phyloP scores from a whole-genome alignment of 2,113 vertebrate species.

The Seriola quinqueradiata region DNA sequence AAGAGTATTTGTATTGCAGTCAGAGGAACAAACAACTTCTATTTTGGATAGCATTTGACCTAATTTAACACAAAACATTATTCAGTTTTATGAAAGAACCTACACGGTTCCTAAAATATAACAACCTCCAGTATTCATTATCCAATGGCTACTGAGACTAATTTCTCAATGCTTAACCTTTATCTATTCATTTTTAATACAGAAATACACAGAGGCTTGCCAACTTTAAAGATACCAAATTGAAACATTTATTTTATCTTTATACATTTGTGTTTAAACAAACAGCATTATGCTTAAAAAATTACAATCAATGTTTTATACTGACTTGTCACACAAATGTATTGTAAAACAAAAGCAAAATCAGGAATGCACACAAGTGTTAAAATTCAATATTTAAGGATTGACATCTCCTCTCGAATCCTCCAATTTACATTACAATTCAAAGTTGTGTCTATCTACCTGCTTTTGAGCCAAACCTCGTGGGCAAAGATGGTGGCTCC shows the following conservation, averaged over 20 bases:
- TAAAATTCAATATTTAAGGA: conserved; percentile 76
- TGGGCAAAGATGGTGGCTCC: conserved; percentile 56
- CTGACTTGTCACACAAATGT: conserved; percentile 73
- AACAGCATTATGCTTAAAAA: conserved; percentile 77
- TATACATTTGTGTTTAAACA: conserved; percentile 72
- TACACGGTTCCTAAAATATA: not conserved
- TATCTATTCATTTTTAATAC: not conserved
- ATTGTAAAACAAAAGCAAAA: conserved; percentile 73
- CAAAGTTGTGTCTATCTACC: conserved; percentile 59
- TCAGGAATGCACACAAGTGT: conserved; percentile 77
- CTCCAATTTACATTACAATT: conserved; percentile 64
- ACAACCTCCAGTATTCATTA: not conserved
- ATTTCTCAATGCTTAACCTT: not conserved
- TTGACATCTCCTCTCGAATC: conserved; percentile 54
- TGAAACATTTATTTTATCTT: conserved; percentile 80
- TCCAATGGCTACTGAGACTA: not conserved
- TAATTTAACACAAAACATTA: not conserved
- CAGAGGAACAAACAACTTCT: not conserved
- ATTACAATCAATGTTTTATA: conserved; percentile 80
- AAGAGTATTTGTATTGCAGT: too few species aligned
- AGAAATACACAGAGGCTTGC: not conserved
- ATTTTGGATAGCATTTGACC: not conserved
- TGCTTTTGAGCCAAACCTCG: conserved; percentile 35
- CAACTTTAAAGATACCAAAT: conserved; percentile 70
- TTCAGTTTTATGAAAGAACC: not conserved